These are phyloP conservation scores for Burhinus bistriatus DNA, from an alignment of 2,113 vertebrate genomes.

Conservation along the genomic window DNA sequence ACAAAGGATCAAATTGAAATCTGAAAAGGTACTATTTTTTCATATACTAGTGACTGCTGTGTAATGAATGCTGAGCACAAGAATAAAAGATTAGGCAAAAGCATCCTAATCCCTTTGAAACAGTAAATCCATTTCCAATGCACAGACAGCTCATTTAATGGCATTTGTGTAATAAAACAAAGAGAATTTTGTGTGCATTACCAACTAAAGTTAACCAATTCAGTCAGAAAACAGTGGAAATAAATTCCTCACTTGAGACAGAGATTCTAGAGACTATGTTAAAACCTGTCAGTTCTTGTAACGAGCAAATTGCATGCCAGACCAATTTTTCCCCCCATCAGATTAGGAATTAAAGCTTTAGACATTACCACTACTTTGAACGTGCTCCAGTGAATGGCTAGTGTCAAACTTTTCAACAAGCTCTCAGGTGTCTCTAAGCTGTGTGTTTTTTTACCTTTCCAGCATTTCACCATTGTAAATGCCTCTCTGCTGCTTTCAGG, in stretches of 20 bases:
- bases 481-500: neutral
- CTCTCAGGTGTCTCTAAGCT: neutral
- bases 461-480: neutral
- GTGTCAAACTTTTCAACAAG: neutral
- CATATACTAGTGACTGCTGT: neutral
- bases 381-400: neutral
- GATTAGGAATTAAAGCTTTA: conserved; percentile 24
- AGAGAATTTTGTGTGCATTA: neutral
- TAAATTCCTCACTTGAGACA: neutral
- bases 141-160: neutral
- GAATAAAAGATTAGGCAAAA: neutral
- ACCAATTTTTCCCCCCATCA: neutral
- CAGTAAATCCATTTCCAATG: neutral
- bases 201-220: neutral
- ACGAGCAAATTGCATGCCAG: neutral
- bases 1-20: neutral
- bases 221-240: neutral
- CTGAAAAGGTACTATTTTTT: neutral
- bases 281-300: neutral
- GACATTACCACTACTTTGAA: neutral
- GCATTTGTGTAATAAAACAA: neutral
- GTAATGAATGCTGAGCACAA: neutral
- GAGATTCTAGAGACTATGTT: neutral
- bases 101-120: neutral
- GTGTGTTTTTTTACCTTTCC: neutral